These are phyloP conservation scores for Vulpes vulpes DNA, from an alignment of 2,113 vertebrate genomes.

Conservation along the genomic window DNA sequence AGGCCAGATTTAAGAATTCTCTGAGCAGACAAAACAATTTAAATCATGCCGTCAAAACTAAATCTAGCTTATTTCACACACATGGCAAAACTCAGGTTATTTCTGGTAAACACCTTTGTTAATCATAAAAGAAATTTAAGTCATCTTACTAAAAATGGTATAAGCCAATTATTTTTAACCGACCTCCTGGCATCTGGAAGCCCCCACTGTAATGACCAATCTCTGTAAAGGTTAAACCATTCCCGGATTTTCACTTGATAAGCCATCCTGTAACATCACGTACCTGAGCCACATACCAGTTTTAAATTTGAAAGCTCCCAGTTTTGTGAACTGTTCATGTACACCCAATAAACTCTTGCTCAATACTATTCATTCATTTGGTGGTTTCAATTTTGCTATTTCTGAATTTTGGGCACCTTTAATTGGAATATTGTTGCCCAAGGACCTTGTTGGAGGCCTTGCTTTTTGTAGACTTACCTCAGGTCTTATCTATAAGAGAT, in stretches of 20 bases:
- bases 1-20: background rate
- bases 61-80: background rate
- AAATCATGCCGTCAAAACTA: background rate
- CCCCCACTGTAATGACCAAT: background rate
- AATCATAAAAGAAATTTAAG: background rate
- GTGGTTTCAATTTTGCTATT: background rate
- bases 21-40: background rate
- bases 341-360: background rate
- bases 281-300: background rate
- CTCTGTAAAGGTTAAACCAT: background rate
- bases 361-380: background rate
- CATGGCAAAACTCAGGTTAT: background rate
- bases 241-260: background rate
- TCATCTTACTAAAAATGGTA: background rate
- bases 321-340: background rate
- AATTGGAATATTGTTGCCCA: background rate
- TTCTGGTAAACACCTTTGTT: background rate
- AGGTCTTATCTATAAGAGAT: background rate
- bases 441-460: background rate
- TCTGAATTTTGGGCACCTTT: background rate
- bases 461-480: background rate
- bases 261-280: background rate
- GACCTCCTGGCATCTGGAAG: background rate
- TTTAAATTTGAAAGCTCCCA: background rate
- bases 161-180: background rate